Evolutionary conservation across 1,140 invertebrate genomes (phyloP), one percentile per base, ranked within the genome.

Genomic region (Eriocheir sinensis): DNA sequence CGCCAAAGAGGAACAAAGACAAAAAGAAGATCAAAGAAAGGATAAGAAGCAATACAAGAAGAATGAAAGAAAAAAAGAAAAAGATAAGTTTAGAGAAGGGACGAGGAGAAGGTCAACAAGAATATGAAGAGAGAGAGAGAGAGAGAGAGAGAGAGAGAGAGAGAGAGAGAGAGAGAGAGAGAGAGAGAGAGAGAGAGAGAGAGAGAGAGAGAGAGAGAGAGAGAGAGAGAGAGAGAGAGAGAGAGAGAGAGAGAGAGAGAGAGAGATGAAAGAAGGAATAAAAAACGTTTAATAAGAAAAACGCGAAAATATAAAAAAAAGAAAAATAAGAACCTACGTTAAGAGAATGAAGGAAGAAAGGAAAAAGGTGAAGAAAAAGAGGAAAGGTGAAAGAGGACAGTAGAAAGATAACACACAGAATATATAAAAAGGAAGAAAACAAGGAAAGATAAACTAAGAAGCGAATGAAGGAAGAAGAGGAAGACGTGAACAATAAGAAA

Each of bases 241-340:
- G n/a, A 34, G 36, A 34, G 81, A 83, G 81, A n/a, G n/a, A n/a
- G 81, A 83, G 81, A n/a, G n/a, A n/a, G 81, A 83, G 81, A n/a
- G n/a, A 9, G 8, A n/a, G n/a, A 83, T 9, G 36, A 30, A 83
- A 30, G n/a, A 30, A 83, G 81, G 6, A 6, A n/a, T 9, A 83
- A 34, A n/a, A 6, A 9, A 30, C 9, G 81, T 30, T 83, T 8
- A n/a, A 8, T 30, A n/a, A 8, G 6, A 83, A 8, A 8, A 30
- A 8, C 8, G 6, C n/a, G 8, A 30, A 8, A 30, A 9, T 83
- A 83, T 9, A 12, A n/a, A 83, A 8, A 83, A 83, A n/a, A 83
- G 36, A n/a, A 83, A 30, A 6, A 83, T 9, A 8, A n/a, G n/a
- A 83, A n/a, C 6, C 8, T 6, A 8, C 12, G n/a, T n/a, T 15